Conservation (phyloP, 2,113 vertebrate species). For the Carassius carassius region DNA sequence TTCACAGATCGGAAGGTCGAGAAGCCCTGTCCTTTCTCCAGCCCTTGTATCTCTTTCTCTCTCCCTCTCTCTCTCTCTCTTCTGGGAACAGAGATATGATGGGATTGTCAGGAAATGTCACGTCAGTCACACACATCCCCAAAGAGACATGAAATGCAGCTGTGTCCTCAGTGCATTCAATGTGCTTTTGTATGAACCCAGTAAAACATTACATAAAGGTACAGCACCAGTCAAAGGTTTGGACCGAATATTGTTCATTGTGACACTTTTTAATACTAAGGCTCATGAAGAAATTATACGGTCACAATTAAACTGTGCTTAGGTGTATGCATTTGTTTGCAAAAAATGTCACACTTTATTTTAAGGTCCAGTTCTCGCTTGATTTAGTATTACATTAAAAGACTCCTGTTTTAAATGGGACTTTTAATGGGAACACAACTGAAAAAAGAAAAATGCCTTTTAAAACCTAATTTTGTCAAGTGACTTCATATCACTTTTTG, state of each 20-base stretch:
- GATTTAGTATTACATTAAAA: background rate
- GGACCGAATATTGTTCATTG: background rate
- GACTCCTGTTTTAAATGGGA: background rate
- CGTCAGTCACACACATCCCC: constrained; percentile 34
- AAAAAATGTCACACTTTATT: background rate
- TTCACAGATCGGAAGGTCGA: constrained; percentile 13
- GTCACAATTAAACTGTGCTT: background rate
- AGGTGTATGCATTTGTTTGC: background rate
- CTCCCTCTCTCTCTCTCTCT: background rate
- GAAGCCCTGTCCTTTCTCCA: background rate
- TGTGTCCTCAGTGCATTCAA: background rate
- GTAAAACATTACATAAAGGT: background rate
- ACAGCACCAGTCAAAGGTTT: background rate
- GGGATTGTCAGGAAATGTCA: constrained; percentile 52
- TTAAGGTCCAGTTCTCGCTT: too few species aligned
- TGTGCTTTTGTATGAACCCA: background rate
- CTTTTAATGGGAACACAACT: constrained; percentile 23
- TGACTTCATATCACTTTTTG: background rate
- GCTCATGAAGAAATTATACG: background rate
- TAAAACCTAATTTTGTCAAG: constrained; percentile 31
- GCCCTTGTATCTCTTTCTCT: background rate
- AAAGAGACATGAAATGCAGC: constrained; percentile 10
- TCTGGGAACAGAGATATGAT: constrained; percentile 23
- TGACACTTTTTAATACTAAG: background rate
- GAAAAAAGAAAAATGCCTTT: constrained; percentile 10